Evolutionary conservation across 2,797 vertebrate genomes (phyloP).

Genomic region (Sylvia borin): DNA sequence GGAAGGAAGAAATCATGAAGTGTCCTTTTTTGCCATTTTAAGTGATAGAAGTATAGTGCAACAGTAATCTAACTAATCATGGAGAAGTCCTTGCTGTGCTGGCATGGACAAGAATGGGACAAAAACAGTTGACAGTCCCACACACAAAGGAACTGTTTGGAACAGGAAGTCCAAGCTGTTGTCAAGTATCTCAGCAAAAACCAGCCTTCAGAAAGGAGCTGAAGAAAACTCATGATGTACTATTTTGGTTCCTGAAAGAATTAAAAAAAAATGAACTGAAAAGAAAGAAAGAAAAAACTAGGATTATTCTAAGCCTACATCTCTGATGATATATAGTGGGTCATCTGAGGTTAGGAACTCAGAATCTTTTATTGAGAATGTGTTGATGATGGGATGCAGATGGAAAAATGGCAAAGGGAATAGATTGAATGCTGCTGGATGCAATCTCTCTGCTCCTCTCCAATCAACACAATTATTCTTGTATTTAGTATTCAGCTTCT

Average conservation of each 20-base stretch:
- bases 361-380: background rate
- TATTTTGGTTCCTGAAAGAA: background rate
- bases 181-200: background rate
- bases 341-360: conserved; percentile 18
- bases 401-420: background rate
- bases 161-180: background rate
- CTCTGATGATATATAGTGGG: background rate
- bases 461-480: background rate
- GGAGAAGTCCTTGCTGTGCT: background rate
- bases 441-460: background rate
- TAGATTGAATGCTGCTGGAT: background rate
- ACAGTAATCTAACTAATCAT: background rate
- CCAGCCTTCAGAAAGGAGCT: background rate
- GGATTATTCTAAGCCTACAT: background rate
- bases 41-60: background rate
- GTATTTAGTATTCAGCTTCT: background rate
- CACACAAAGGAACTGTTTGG: background rate
- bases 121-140: background rate
- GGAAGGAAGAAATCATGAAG: background rate
- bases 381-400: background rate
- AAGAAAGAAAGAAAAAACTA: background rate
- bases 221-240: background rate
- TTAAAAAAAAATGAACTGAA: background rate
- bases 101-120: background rate
- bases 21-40: background rate